Evolutionary conservation across 2,113 vertebrate species (phyloP), one percentile per base, ranked within the genome.

Genomic region (Oreochromis aureus): DNA sequence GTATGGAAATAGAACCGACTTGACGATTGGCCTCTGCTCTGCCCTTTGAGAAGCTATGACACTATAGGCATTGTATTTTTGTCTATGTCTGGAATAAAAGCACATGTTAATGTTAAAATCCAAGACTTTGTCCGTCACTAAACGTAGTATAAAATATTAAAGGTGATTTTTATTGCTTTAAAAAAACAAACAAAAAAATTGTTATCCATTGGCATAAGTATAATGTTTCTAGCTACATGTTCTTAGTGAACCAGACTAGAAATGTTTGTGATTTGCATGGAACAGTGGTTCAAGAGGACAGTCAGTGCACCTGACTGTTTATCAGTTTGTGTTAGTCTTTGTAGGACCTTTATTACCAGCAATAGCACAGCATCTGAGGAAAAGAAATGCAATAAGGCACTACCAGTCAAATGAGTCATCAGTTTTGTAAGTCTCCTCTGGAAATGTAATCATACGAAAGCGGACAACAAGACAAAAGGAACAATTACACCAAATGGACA

Each of bases 121-220:
- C 0, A 76, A 76, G 0, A 30, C 44, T 76, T 11, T 76, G 22
- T 1, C 7, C 0, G 0, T 30, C 2, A 48, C 41, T 76, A 16
- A 19, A 11, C 6, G 5, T 30, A 30, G 6, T 0, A 48, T 76
- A 30, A 51, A 76, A 48, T 48, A 51, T 48, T 32, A 7, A 11
- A 7, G 44, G 41, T 30, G 27, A 19, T 30, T 51, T 48, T 51
- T 2, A 32, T 32, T 78, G 27, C 71, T 7, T 32, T 12, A 3
- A 27, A 48, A 51, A 51, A 30, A 7, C 4, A 54, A 3, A 39
- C 9, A 39, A 39, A 8, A 55, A 10, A 10, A 6, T 12, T n/a
- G 10, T 24, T 55, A n/a, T 22, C 10, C n/a, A 24, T 55, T 3
- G n/a, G 10, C 10, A 5, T 10, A 22, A 10, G 19, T 54, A n/a